phyloP scores from a whole-genome alignment of 2,888 invertebrate species.

The Aphelenchoides bicaudatus region DNA sequence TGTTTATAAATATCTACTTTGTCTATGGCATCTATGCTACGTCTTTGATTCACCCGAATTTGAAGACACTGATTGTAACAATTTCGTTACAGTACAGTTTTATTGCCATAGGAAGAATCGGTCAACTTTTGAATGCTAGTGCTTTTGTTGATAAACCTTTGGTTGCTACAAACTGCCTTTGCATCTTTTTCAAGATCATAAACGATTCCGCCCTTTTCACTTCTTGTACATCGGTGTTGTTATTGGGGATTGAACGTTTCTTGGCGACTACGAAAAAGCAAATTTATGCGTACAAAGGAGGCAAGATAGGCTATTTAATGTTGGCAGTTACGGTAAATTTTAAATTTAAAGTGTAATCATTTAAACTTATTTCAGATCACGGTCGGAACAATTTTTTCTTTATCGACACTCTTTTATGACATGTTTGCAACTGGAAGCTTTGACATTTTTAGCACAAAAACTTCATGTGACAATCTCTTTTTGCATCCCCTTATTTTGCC shows the following conservation, averaged over 20 bases:
- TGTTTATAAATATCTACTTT: constrained; percentile 11
- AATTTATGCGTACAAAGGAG: not conserved
- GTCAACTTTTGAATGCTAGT: not conserved
- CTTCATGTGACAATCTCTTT: constrained; percentile 3
- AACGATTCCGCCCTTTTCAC: constrained; percentile 6
- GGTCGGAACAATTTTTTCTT: not conserved
- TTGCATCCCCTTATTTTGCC: constrained; percentile 6
- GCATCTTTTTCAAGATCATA: constrained; percentile 11
- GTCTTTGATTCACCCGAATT: constrained; percentile 15
- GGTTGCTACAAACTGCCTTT: constrained; percentile 2
- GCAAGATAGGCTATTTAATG: not conserved
- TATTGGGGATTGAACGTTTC: constrained; percentile 7
- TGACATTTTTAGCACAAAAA: not conserved
- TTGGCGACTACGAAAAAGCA: not conserved
- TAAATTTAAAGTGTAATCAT: not conserved
- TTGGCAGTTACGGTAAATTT: not conserved
- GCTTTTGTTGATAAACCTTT: not conserved
- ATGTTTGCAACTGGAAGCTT: not conserved
- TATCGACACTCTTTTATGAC: constrained; percentile 7
- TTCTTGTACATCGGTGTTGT: constrained; percentile 4
- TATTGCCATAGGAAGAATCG: constrained; percentile 7
- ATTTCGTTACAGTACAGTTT: constrained; percentile 7
- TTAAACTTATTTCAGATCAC: not conserved
- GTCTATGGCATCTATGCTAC: constrained; percentile 6
- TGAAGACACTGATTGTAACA: constrained; percentile 13